phyloP scores from a whole-genome alignment of 35 echinoderm and acorn worm genomes.

The Hemicentrotus pulcherrimus region DNA sequence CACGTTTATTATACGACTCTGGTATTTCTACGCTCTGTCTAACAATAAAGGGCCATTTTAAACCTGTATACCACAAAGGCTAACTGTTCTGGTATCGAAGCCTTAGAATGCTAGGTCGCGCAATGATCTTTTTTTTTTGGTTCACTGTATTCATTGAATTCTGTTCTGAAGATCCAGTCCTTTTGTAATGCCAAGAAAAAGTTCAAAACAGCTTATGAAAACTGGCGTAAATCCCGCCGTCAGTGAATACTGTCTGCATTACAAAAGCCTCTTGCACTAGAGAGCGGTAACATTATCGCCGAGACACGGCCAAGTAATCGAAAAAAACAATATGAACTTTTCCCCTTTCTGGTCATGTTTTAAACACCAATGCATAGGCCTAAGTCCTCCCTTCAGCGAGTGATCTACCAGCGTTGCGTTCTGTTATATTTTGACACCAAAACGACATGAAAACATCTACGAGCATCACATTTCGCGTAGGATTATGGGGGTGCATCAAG shows the following conservation, averaged over 20 bases:
- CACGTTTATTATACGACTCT: neutral
- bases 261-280: neutral
- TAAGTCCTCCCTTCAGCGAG: neutral
- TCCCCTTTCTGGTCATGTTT: neutral
- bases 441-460: neutral
- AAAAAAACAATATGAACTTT: neutral
- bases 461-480: neutral
- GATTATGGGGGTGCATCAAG: neutral
- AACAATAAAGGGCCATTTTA: neutral
- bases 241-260: neutral
- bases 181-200: neutral
- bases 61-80: neutral
- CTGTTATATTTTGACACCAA: neutral
- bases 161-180: neutral
- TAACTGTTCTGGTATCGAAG: neutral
- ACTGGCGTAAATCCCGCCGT: neutral
- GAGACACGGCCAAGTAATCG: neutral
- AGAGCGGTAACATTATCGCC: neutral
- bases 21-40: neutral
- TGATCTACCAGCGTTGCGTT: neutral
- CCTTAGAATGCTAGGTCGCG: neutral
- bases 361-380: neutral
- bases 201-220: neutral
- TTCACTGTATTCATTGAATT: neutral
- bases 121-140: neutral